phyloP scores from a whole-genome alignment of 1,140 invertebrate species.

The Pentalonia nigronervosa region DNA sequence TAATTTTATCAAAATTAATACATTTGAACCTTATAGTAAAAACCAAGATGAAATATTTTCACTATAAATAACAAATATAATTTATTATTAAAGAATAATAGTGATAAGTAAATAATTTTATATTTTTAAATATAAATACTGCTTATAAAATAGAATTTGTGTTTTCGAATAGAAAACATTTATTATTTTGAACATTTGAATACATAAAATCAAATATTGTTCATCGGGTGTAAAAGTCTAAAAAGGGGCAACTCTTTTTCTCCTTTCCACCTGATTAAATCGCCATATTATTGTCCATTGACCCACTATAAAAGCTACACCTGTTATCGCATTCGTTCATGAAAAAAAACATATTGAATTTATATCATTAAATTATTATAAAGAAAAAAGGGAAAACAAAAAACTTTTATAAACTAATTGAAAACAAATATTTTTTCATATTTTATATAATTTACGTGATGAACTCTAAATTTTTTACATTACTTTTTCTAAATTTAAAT shows the following conservation, averaged over 20 bases:
- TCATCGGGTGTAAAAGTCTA: slow-evolving; percentile 6
- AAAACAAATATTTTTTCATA: neutral
- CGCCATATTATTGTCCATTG: slow-evolving; percentile 37
- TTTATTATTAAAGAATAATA: neutral
- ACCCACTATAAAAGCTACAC: slow-evolving; percentile 12
- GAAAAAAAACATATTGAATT: neutral
- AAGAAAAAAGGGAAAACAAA: neutral
- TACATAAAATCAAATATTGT: neutral
- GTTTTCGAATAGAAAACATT: neutral
- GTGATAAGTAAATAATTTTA: neutral
- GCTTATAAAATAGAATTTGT: neutral
- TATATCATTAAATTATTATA: neutral
- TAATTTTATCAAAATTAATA: neutral
- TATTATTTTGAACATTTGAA: neutral
- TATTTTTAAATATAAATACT: neutral
- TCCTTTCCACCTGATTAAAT: neutral
- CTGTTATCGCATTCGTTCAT: slow-evolving; percentile 13
- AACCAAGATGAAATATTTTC: neutral
- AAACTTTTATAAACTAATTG: neutral
- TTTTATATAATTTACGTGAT: neutral
- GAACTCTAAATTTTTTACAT: neutral
- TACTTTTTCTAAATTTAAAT: neutral
- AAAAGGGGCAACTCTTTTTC: slow-evolving; percentile 24
- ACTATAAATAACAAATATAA: neutral
- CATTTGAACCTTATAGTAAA: neutral